Evolutionary conservation across 2,797 vertebrate species (phyloP), one percentile per base, ranked within the genome.

Genomic region (Aplochiton taeniatus): DNA sequence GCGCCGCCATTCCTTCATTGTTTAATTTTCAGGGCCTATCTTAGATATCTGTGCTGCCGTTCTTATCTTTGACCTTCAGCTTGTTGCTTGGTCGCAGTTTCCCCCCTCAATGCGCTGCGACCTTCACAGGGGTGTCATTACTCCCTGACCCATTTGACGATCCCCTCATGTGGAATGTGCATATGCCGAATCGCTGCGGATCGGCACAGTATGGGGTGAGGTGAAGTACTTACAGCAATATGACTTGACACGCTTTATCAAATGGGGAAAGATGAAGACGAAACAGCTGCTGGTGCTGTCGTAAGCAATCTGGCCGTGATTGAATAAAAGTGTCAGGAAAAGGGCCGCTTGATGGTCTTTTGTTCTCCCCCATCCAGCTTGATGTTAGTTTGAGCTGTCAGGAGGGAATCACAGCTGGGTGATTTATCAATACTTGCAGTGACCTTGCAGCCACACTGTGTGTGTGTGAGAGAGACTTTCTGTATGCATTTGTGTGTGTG

Each of bases 261-360:
- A 98, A 99, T 96, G 96, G 97, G 91, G 95, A 97, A 97, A 97
- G 96, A 98, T 98, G 97, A 98, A 99, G 97, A 98, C 96, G 96
- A 98, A 98, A 98, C 97, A 99, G 96, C 96, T 98, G 97, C 97
- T 96, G 96, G 95, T 98, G 97, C 97, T 99, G 97, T 99, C 96
- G 95, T 98, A 98, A 98, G 96, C 97, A 99, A 99, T 99, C 97
- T 98, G 96, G 95, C 93, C 90, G 95, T 98, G 97, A 99, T 99
- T 98, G 97, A 99, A 98, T 99, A 98, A 99, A 99, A 98, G 96
- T 98, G 97, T 99, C 97, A 98, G 95, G 96, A 98, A 98, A 97
- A 97, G 96, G 97, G 95, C 94, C 94, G 95, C 96, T 96, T 98
- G 97, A 98, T 97, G 95, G 95, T 96, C 97, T 99, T 99, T 98